Percentiles rank a stretch among this genome's conserved stretches.
Evolutionary conservation across 2,888 invertebrate species (phyloP).

Genomic region (Oxycera nigricornis): DNA sequence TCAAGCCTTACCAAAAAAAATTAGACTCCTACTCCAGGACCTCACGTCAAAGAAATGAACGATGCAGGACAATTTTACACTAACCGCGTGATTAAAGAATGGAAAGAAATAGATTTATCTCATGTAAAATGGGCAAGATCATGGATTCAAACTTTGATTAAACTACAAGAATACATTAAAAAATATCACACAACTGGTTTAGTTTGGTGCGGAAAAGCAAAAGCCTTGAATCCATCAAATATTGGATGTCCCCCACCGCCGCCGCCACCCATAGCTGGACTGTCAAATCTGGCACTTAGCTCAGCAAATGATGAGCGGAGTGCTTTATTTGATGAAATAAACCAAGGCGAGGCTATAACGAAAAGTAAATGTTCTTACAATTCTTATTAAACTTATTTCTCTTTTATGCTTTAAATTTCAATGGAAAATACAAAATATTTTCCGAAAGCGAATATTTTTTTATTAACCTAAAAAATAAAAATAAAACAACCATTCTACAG

Average conservation of each 20-base stretch:
- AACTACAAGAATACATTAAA: slow-evolving; percentile 91
- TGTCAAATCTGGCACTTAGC: slow-evolving; percentile 64
- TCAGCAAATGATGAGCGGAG: slow-evolving; percentile 76
- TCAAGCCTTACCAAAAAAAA: too few species aligned
- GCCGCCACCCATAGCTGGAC: slow-evolving; percentile 70
- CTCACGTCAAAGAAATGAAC: slow-evolving; percentile 97
- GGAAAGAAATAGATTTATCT: slow-evolving; percentile 91
- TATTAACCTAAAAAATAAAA: too few species aligned
- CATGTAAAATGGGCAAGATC: slow-evolving; percentile 96
- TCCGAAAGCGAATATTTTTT: too few species aligned
- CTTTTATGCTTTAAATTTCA: too few species aligned
- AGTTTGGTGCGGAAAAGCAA: slow-evolving; percentile 81
- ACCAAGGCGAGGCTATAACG: slow-evolving; percentile 90
- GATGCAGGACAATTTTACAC: slow-evolving; percentile 98
- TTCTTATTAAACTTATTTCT: too few species aligned
- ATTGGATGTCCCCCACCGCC: slow-evolving; percentile 72
- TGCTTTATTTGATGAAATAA: slow-evolving; percentile 93
- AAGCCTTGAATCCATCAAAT: slow-evolving; percentile 65
- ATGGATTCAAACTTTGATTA: slow-evolving; percentile 86
- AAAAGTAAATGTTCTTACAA: too few species aligned
- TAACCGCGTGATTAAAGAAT: slow-evolving; percentile 96
- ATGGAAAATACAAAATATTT: too few species aligned
- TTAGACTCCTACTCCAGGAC: slow-evolving; percentile 91
- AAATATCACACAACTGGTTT: slow-evolving; percentile 96
- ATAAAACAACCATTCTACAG: too few species aligned